Percentiles rank a stretch among this genome's conserved stretches.
Evolutionary conservation across 2,888 invertebrate genomes (phyloP).

Genomic region (Drosophila testacea): DNA sequence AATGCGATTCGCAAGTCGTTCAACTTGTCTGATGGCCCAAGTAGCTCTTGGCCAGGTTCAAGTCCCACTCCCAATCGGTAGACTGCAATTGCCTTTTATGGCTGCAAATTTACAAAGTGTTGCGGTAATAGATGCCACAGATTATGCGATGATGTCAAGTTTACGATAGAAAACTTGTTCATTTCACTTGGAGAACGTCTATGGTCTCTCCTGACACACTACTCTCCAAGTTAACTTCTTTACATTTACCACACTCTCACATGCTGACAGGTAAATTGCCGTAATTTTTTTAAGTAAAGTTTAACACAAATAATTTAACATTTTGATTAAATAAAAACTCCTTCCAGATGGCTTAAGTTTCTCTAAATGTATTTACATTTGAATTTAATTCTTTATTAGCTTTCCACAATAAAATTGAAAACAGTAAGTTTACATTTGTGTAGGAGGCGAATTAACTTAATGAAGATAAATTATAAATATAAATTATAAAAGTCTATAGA

Average conservation of each 20-base stretch:
- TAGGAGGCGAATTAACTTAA: too few species aligned
- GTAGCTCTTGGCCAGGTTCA: conserved; percentile 15
- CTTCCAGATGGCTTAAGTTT: too few species aligned
- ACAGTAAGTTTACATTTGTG: too few species aligned
- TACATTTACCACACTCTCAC: neutral
- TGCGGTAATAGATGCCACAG: conserved; percentile 26
- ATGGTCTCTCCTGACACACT: too few species aligned
- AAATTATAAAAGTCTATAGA: too few species aligned
- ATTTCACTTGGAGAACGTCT: conserved; percentile 19
- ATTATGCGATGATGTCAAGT: conserved; percentile 37
- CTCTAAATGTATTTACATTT: too few species aligned
- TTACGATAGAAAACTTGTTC: conserved; percentile 4
- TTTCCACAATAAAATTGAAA: too few species aligned
- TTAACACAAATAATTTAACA: too few species aligned
- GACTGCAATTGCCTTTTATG: conserved; percentile 16
- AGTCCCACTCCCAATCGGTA: conserved; percentile 7
- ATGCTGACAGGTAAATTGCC: neutral
- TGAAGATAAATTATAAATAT: too few species aligned
- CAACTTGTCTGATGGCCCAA: conserved; percentile 50
- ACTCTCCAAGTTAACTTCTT: neutral
- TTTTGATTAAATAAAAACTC: too few species aligned
- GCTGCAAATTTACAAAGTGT: conserved; percentile 16
- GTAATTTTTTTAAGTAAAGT: too few species aligned
- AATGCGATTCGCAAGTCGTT: conserved; percentile 38
- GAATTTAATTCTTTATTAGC: too few species aligned